Conservation (phyloP, 2,113 vertebrate species). For the Vidua chalybeata region DNA sequence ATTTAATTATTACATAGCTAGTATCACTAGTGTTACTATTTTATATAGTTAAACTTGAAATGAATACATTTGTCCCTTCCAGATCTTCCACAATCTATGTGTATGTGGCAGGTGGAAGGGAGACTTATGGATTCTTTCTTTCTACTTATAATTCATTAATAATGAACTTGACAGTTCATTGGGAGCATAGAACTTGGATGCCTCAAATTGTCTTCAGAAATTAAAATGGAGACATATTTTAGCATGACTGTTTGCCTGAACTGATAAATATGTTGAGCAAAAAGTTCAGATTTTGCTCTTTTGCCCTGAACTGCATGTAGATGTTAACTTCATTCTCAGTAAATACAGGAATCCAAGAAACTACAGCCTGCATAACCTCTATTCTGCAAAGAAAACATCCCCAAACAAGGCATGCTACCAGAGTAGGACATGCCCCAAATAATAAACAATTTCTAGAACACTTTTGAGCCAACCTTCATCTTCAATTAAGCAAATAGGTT, state of each 20-base stretch:
- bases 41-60: background rate
- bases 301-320: background rate
- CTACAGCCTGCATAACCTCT: background rate
- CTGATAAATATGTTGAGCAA: background rate
- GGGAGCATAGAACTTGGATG: background rate
- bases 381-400: background rate
- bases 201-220: background rate
- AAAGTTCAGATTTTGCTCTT: background rate
- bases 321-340: background rate
- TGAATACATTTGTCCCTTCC: background rate
- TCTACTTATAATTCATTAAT: background rate
- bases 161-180: background rate
- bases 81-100: background rate
- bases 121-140: background rate
- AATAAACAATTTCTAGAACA: background rate
- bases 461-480: background rate
- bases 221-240: background rate
- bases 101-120: accelerated
- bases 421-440: background rate
- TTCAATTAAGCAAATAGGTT: background rate
- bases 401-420: background rate
- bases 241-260: background rate
- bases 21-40: background rate
- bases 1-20: background rate
- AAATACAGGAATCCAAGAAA: background rate